Percentiles rank a stretch among this genome's conserved stretches.
phyloP scores from a whole-genome alignment of 2,113 vertebrate species.

The Solea solea region DNA sequence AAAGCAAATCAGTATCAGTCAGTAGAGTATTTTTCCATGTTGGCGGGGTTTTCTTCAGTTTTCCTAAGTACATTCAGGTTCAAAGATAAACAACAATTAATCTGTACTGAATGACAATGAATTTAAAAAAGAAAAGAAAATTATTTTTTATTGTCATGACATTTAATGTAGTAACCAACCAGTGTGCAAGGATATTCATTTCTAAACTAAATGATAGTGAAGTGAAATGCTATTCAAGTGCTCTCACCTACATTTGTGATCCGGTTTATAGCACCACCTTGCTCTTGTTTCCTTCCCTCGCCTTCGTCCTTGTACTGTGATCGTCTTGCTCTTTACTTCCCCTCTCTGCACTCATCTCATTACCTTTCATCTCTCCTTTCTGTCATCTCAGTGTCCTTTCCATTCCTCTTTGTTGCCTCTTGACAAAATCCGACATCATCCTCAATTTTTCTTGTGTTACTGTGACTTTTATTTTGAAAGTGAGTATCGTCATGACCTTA shows the following conservation, averaged over 20 bases:
- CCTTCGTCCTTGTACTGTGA: not conserved
- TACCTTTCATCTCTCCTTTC: constrained; percentile 26
- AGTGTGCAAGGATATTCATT: not conserved
- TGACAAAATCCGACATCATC: constrained; percentile 23
- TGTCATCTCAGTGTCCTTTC: constrained; percentile 18
- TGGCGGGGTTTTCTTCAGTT: not conserved
- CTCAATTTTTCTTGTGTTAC: constrained; percentile 30
- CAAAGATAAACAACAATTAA: not conserved
- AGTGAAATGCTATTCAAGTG: not conserved
- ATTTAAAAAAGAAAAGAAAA: too few species aligned
- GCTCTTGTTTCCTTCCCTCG: not conserved
- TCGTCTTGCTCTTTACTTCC: not conserved
- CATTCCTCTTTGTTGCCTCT: constrained; percentile 9
- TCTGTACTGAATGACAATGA: not conserved
- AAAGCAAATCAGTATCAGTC: constrained; percentile 5
- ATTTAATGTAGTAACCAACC: not conserved
- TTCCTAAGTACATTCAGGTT: not conserved
- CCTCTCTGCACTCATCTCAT: constrained; percentile 13
- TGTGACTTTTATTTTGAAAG: not conserved
- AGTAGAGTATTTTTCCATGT: not conserved
- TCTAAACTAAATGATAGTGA: not conserved
- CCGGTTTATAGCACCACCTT: not conserved
- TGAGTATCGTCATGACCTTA: constrained; percentile 32
- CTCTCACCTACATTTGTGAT: not conserved
- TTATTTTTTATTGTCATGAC: too few species aligned